Percentiles rank a stretch among this genome's conserved stretches.
Evolutionary conservation across 2,888 invertebrate genomes (phyloP).

Genomic region (Cryptocephalus moraei): DNA sequence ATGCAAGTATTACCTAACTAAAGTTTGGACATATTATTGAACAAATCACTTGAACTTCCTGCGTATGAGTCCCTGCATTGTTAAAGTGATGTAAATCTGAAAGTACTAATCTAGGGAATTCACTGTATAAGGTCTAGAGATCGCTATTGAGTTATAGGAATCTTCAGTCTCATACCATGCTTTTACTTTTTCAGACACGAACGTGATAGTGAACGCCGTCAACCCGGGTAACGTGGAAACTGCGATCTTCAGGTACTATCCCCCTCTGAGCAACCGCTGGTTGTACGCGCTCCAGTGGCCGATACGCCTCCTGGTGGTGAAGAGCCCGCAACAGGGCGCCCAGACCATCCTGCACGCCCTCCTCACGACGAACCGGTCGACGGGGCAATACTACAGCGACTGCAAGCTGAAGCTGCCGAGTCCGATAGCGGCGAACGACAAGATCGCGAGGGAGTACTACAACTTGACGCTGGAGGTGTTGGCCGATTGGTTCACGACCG

Average conservation of each 20-base stretch:
- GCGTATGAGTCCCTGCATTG: no score
- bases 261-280: constrained; percentile 29
- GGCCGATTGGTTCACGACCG: constrained; percentile 26
- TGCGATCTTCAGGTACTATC: constrained; percentile 34
- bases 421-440: constrained; percentile 26
- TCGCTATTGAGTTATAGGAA: no score
- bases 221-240: constrained; percentile 41
- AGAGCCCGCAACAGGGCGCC: constrained; percentile 36
- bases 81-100: no score
- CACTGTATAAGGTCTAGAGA: no score
- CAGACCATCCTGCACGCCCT: constrained; percentile 36
- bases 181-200: constrained; percentile 25
- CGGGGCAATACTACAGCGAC: constrained; percentile 34
- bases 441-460: constrained; percentile 29
- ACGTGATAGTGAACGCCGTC: constrained; percentile 35
- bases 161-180: no score
- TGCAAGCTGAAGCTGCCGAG: constrained; percentile 30
- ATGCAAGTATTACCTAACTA: no score
- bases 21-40: no score
- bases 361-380: constrained; percentile 30
- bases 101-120: no score
- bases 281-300: constrained; percentile 35
- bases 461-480: constrained; percentile 29
- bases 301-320: constrained; percentile 31
- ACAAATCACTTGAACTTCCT: no score